Evolutionary conservation across 2,113 vertebrate species (phyloP), one percentile per base, ranked within the genome.

Genomic region (Myxocyprinus asiaticus): DNA sequence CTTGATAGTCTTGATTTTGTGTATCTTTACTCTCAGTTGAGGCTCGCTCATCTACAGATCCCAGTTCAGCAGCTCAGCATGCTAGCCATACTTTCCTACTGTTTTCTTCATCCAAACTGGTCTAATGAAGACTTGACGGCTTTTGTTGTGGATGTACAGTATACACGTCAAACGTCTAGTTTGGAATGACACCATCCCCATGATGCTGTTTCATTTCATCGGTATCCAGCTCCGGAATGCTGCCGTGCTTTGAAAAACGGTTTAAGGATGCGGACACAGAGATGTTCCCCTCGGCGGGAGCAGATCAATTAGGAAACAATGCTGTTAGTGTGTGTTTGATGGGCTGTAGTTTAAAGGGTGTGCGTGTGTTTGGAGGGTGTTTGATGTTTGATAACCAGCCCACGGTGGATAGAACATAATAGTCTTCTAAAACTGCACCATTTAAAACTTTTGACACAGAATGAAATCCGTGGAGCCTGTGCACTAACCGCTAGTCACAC

Each of bases 201-300:
- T 48, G 47, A 70, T 8, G 22, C 22, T 33, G 22, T 33, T 33
- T 33, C 22, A 33, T 33, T 33, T 33, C 22, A 33, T 1, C 22
- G 22, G 47, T 77, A 69, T 85, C 82, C 69, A 62, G 83, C 22
- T 85, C 83, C 62, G 88, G 88, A 86, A 88, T 83, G 89, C 68
- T 53, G 56, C 0, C 66, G 62, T 72, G 81, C 86, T 90, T 90
- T 88, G 84, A 90, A 14, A 88, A 86, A 79, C 84, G 78, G 77
- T 80, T 82, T 79, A 86, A 51, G 88, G 84, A 88, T 86, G 84
- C 79, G 43, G 77, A 55, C 78, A 81, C 51, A 82, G 56, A 45
- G 9, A 83, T 55, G 11, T 55, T 14, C 4, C 11, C 53, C 14
- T 55, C 53, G 12, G 53, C 53, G 3, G 22, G 22, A 33, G 22